Evolutionary conservation across 1,140 invertebrate species (phyloP).

Genomic region (Episyrphus balteatus): DNA sequence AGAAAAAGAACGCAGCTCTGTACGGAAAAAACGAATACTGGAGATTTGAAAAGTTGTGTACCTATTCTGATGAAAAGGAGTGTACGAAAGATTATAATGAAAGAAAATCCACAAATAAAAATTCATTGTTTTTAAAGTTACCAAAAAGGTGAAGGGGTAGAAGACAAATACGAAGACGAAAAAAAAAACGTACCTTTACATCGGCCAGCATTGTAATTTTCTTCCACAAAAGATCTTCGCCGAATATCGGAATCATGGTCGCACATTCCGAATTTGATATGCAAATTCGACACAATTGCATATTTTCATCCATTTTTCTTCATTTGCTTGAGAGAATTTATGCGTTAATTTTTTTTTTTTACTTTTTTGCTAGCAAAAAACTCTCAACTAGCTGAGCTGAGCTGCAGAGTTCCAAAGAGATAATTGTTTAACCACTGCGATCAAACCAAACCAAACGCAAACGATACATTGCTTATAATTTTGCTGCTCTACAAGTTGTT

Average conservation of each 20-base stretch:
- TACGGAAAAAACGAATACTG: no score
- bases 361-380: background rate
- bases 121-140: no score
- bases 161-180: slow-evolving; percentile 9
- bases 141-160: no score
- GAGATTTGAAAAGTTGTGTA: no score
- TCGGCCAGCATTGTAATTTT: slow-evolving; percentile 33
- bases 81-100: no score
- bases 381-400: background rate
- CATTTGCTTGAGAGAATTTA: background rate
- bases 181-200: slow-evolving; percentile 24
- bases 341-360: background rate
- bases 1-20: no score
- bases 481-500: no score
- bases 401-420: background rate
- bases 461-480: no score
- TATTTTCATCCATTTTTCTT: slow-evolving; percentile 17
- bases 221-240: slow-evolving; percentile 32
- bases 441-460: no score
- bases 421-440: no score
- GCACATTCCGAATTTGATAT: slow-evolving; percentile 23
- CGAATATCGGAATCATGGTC: slow-evolving; percentile 34
- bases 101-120: no score
- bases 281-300: slow-evolving; percentile 32
- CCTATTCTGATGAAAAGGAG: no score